Evolutionary conservation across 2,113 vertebrate species (phyloP).

Genomic region (Penelope pileata): DNA sequence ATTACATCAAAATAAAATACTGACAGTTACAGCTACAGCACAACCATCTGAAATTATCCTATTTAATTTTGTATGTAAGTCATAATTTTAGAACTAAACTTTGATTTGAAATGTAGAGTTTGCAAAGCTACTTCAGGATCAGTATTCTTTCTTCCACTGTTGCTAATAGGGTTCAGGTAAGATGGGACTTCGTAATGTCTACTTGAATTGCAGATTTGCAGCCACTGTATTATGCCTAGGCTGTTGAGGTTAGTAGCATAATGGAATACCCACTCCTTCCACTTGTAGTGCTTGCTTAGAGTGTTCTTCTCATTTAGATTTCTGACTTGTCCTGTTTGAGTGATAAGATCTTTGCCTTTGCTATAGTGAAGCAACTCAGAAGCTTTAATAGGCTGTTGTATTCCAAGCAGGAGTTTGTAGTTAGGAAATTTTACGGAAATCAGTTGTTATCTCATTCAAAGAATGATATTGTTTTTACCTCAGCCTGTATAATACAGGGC

Average conservation of each 20-base stretch:
- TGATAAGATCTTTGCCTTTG: neutral
- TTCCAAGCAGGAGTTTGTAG: neutral
- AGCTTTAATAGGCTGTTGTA: neutral
- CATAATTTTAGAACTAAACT: neutral
- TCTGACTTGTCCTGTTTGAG: neutral
- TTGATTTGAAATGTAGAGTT: neutral
- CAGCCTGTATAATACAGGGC: neutral
- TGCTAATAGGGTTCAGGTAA: neutral
- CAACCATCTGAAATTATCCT: neutral
- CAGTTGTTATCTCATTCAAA: neutral
- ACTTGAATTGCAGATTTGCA: neutral
- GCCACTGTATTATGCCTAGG: rapidly evolving
- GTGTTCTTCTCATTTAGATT: neutral
- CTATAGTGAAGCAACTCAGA: neutral
- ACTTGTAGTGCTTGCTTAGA: rapidly evolving
- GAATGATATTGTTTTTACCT: neutral
- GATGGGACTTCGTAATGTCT: neutral
- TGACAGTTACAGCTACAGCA: neutral
- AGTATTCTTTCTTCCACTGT: neutral
- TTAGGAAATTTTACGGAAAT: neutral
- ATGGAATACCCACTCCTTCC: neutral
- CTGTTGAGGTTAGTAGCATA: too few species aligned
- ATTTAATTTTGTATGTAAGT: neutral
- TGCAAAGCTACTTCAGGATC: neutral
- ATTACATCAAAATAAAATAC: neutral